Evolutionary conservation across 2,113 vertebrate genomes (phyloP).

Genomic region (Nettapus auritus): DNA sequence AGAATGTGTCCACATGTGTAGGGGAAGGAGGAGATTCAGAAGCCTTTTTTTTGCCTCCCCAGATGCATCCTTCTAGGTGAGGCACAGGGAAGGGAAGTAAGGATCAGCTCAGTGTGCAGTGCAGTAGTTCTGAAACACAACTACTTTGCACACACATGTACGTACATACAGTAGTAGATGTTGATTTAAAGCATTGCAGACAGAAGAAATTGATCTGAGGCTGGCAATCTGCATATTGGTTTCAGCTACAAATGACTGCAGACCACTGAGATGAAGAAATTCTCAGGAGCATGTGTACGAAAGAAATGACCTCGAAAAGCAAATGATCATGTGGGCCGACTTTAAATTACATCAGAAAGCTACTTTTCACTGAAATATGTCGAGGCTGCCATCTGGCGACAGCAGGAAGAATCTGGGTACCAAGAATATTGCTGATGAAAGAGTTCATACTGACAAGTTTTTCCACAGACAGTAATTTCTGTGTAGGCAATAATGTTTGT

Average conservation of each 20-base stretch:
- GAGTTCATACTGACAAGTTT: background rate
- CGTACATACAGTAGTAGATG: background rate
- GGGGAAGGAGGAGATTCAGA: background rate
- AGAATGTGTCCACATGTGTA: background rate
- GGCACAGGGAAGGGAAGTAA: background rate
- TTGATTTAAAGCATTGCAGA: background rate
- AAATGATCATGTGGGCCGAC: background rate
- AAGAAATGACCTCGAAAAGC: background rate
- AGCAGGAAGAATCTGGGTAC: background rate
- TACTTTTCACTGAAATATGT: background rate
- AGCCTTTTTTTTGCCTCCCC: background rate
- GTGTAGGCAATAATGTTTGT: too few relatives aligned
- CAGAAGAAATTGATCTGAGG: background rate
- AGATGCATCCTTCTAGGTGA: background rate
- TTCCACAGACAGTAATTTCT: background rate
- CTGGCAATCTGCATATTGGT: background rate
- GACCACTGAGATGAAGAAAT: background rate
- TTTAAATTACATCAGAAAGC: accelerated
- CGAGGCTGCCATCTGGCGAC: conserved; percentile 64
- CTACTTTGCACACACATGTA: background rate
- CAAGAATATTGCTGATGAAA: background rate
- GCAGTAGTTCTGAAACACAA: accelerated
- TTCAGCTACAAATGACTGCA: background rate
- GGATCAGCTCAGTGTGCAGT: background rate
- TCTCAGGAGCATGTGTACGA: background rate